Evolutionary conservation across 2,888 invertebrate genomes (phyloP).

Genomic region (Eupithecia exiguata): DNA sequence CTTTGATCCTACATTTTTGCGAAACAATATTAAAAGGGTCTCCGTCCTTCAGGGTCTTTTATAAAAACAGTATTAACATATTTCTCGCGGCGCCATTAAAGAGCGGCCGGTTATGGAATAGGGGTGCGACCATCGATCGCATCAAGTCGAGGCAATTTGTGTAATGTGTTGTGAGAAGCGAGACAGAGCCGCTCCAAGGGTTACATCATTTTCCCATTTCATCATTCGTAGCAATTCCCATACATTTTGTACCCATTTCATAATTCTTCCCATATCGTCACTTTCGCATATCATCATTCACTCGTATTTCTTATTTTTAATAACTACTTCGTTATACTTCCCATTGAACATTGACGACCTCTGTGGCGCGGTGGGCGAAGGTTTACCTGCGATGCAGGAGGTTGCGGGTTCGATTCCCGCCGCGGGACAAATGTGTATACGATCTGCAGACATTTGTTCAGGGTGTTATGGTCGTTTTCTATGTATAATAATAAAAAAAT

Average conservation of each 20-base stretch:
- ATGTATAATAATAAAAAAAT: too few species aligned
- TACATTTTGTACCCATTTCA: background rate
- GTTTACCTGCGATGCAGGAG: too few species aligned
- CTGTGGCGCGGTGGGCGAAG: too few species aligned
- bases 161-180: slow-evolving; percentile 50
- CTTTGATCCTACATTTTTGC: slow-evolving; percentile 16
- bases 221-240: background rate
- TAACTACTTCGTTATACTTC: background rate
- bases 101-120: slow-evolving; percentile 22
- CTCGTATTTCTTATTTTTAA: background rate
- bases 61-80: slow-evolving; percentile 15
- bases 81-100: slow-evolving; percentile 19
- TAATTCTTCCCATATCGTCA: background rate
- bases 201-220: background rate
- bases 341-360: too few species aligned
- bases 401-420: too few species aligned
- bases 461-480: too few species aligned
- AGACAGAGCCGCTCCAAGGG: slow-evolving; percentile 31
- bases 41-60: slow-evolving; percentile 14
- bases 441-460: too few species aligned
- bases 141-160: slow-evolving; percentile 50
- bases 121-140: slow-evolving; percentile 35
- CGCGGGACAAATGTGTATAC: too few species aligned
- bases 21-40: slow-evolving; percentile 20
- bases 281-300: too few species aligned